Evolutionary conservation across 2,113 vertebrate species (phyloP).

Genomic region (Edolisoma coerulescens): DNA sequence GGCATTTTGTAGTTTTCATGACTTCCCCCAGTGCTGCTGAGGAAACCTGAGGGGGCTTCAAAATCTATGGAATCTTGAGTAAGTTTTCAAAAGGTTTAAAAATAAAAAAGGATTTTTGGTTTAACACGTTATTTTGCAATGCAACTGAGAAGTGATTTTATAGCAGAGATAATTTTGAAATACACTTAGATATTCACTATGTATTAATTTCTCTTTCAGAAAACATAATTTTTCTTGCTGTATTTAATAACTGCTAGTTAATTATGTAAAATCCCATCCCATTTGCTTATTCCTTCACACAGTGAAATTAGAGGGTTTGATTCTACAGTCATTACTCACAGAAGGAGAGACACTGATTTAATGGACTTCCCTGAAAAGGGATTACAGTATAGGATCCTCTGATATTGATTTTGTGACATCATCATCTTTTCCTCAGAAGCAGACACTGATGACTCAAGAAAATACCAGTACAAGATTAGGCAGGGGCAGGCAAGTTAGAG

Average conservation of each 20-base stretch:
- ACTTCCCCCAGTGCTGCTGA: not conserved
- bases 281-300: constrained; percentile 26
- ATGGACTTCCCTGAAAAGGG: constrained; percentile 38
- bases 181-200: not conserved
- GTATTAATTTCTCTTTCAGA: not conserved
- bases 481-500: not conserved
- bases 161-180: not conserved
- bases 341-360: constrained; percentile 29
- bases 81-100: not conserved
- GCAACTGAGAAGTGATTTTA: not conserved
- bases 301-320: not conserved
- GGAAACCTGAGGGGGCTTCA: accelerated
- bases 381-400: constrained; percentile 24
- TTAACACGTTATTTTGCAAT: not conserved
- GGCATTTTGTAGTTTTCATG: not conserved
- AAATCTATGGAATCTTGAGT: not conserved
- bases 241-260: constrained; percentile 20
- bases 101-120: not conserved
- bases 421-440: constrained; percentile 26
- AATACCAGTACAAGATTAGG: not conserved
- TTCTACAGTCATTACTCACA: not conserved
- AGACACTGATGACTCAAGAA: constrained; percentile 6
- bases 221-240: not conserved
- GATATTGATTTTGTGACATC: constrained; percentile 51
- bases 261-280: constrained; percentile 12